Evolutionary conservation across 64 coral and sea anemone genomes (phyloP).

Genomic region (Dendrophyllia cribrosa): DNA sequence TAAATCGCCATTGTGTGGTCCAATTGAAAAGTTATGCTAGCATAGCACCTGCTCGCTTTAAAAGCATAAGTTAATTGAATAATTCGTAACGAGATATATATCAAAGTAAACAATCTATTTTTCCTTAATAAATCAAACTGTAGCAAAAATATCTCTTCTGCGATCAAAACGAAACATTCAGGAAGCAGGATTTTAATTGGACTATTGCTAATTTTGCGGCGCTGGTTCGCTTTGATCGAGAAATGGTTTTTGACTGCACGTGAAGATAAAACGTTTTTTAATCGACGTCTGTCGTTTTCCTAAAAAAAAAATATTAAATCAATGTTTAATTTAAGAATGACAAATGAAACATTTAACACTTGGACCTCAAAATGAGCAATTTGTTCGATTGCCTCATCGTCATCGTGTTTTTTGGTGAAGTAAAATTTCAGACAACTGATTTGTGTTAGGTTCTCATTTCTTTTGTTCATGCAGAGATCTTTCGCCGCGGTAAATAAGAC

Average conservation of each 20-base stretch:
- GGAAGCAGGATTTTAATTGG: not conserved
- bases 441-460: not conserved
- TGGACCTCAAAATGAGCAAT: constrained; percentile 46
- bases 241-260: not conserved
- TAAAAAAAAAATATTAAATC: constrained; percentile 69
- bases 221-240: not conserved
- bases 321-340: constrained; percentile 59
- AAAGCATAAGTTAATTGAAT: constrained; percentile 80
- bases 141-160: constrained; percentile 49
- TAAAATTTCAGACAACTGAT: not conserved
- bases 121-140: constrained; percentile 69
- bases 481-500: not conserved
- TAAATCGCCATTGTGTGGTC: not conserved
- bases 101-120: constrained; percentile 78
- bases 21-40: not conserved
- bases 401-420: not conserved
- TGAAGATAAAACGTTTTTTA: constrained; percentile 26
- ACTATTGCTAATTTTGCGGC: not conserved
- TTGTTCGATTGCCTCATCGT: not conserved
- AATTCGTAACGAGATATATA: constrained; percentile 74
- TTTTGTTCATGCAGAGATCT: not conserved
- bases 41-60: constrained; percentile 60
- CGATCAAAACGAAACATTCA: not conserved
- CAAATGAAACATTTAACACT: constrained; percentile 77
- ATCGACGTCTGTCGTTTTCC: constrained; percentile 11